Evolutionary conservation across 2,113 vertebrate species (phyloP).

Genomic region (Ancistrus triradiatus): DNA sequence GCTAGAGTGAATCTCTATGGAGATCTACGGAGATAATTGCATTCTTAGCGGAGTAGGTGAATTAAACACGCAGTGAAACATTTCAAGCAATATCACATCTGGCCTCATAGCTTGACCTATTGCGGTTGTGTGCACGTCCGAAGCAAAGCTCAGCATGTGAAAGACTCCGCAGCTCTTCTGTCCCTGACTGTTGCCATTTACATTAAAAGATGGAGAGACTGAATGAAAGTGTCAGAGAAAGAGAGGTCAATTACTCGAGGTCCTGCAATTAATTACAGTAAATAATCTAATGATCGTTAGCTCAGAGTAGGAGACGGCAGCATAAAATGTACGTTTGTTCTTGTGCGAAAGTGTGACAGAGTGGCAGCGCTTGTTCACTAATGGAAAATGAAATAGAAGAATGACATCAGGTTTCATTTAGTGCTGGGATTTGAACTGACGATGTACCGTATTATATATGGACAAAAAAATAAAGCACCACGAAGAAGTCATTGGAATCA

Average conservation of each 20-base stretch:
- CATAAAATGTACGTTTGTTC: too few species aligned
- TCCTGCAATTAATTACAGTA: slow-evolving; percentile 41
- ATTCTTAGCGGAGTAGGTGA: not conserved
- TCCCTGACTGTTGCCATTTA: slow-evolving; percentile 35
- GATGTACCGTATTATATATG: too few species aligned
- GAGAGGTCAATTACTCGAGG: slow-evolving; percentile 39
- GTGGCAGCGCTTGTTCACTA: too few species aligned
- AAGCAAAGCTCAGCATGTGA: slow-evolving; percentile 4
- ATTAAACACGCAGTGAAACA: not conserved
- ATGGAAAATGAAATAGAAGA: too few species aligned
- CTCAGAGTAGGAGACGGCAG: not conserved
- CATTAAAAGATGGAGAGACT: slow-evolving; percentile 20
- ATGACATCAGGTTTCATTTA: too few species aligned
- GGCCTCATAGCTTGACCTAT: not conserved
- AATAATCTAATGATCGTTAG: slow-evolving; percentile 39
- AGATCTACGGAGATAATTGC: not conserved
- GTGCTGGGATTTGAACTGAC: too few species aligned
- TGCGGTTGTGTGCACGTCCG: not conserved
- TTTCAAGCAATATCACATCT: not conserved
- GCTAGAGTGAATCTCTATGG: not conserved
- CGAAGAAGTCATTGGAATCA: too few species aligned
- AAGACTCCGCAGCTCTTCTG: slow-evolving; percentile 14
- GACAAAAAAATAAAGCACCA: too few species aligned
- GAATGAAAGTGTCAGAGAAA: too few species aligned
- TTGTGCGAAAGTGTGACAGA: too few species aligned